Percentiles rank a stretch among this genome's conserved stretches.
Conservation (phyloP, 2,797 vertebrate genomes). For the Loriculus beryllinus region DNA sequence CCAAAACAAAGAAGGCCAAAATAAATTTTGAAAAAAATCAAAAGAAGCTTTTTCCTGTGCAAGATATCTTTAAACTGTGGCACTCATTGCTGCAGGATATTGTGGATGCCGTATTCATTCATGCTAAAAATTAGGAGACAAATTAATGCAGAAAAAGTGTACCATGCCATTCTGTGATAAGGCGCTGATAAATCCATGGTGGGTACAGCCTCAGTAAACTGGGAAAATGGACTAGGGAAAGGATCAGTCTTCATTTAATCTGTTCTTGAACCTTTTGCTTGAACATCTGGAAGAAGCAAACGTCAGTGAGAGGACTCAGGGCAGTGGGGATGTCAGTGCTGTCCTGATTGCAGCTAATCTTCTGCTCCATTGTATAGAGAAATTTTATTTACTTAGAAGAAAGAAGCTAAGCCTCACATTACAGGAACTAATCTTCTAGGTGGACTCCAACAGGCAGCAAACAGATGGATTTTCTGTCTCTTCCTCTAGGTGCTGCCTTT, state of each 20-base stretch:
- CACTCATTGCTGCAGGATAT: neutral
- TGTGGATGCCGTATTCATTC: neutral
- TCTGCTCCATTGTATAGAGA: neutral
- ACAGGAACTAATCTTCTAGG: neutral
- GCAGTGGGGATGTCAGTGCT: neutral
- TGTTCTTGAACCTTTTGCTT: neutral
- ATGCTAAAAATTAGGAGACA: neutral
- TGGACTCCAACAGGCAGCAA: slow-evolving; percentile 10
- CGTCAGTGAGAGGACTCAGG: neutral
- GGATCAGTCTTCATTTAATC: neutral
- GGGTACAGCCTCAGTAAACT: neutral
- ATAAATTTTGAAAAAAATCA: neutral
- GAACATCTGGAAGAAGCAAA: neutral
- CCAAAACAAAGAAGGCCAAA: neutral
- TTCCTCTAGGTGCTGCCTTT: neutral
- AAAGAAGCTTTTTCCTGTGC: neutral
- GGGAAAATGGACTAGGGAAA: neutral
- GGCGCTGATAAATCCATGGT: neutral
- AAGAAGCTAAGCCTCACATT: neutral
- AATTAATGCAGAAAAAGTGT: neutral
- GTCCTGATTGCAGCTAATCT: neutral
- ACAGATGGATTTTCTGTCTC: neutral
- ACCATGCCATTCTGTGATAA: neutral
- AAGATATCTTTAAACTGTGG: neutral
- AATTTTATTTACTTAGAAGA: neutral